Percentiles rank a stretch among this genome's conserved stretches.
Conservation (phyloP, 2,797 vertebrate species). For the Notolepis coatsorum region DNA sequence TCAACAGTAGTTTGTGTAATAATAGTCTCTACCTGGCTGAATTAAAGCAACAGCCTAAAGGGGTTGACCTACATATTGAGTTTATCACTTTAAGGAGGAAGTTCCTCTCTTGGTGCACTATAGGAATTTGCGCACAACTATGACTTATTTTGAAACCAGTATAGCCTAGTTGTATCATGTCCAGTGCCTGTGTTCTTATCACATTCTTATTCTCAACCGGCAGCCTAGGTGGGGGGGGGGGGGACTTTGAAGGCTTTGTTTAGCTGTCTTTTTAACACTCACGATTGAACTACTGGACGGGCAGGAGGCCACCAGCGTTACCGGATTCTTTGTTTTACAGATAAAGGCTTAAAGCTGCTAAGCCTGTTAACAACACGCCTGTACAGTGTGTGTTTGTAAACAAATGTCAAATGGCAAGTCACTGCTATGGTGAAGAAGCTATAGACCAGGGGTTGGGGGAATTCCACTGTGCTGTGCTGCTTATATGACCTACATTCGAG, state of each 20-base stretch:
- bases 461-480: slow-evolving; percentile 41
- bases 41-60: too few relatives aligned
- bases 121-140: not conserved
- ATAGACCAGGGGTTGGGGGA: slow-evolving; percentile 20
- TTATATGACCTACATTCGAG: slow-evolving; percentile 39
- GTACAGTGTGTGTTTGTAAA: slow-evolving; percentile 23
- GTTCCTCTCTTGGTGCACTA: too few relatives aligned
- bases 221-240: too few relatives aligned
- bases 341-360: slow-evolving; percentile 15
- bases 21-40: too few relatives aligned
- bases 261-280: slow-evolving; percentile 57
- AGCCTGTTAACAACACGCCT: slow-evolving; percentile 7
- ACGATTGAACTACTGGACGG: slow-evolving; percentile 53
- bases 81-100: not conserved
- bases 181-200: not conserved
- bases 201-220: not conserved
- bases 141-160: not conserved
- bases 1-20: too few relatives aligned
- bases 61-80: not conserved
- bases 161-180: too few relatives aligned
- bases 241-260: slow-evolving; percentile 28
- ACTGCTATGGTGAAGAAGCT: slow-evolving; percentile 21
- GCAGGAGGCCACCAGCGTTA: slow-evolving; percentile 12
- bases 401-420: slow-evolving; percentile 25
- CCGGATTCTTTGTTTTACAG: slow-evolving; percentile 19